phyloP scores from a whole-genome alignment of 23 tunicate genomes.

The Phallusia fumigata region DNA sequence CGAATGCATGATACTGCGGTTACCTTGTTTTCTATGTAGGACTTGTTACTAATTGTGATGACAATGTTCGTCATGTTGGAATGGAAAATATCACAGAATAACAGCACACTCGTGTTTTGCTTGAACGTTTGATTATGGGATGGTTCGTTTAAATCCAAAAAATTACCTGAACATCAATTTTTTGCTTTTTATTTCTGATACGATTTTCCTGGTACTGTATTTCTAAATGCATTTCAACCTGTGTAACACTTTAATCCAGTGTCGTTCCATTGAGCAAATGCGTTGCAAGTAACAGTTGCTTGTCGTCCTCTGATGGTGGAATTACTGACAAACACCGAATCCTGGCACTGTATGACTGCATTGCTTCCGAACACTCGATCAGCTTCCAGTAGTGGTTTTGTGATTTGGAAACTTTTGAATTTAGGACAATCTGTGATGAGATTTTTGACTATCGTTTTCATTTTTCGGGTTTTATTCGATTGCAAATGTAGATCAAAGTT shows the following conservation, averaged over 20 bases:
- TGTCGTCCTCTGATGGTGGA: too few species aligned
- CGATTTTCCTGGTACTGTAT: too few species aligned
- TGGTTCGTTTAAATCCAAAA: not conserved
- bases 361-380: not conserved
- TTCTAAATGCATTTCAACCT: not conserved
- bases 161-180: not conserved
- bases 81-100: not conserved
- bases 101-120: not conserved
- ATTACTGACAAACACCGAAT: not conserved
- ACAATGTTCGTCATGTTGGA: not conserved
- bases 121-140: not conserved
- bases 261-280: too few species aligned
- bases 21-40: not conserved
- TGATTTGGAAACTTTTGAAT: not conserved
- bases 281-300: too few species aligned
- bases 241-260: not conserved
- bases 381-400: not conserved
- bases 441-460: too few species aligned
- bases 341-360: not conserved
- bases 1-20: too few species aligned
- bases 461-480: too few species aligned
- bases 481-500: not conserved
- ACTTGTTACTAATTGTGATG: too few species aligned
- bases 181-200: too few species aligned
- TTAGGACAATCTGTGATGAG: not conserved